These are phyloP conservation scores for Alviniconcha strummeri DNA, from an alignment of 2,888 invertebrate species.

Conservation along the genomic window DNA sequence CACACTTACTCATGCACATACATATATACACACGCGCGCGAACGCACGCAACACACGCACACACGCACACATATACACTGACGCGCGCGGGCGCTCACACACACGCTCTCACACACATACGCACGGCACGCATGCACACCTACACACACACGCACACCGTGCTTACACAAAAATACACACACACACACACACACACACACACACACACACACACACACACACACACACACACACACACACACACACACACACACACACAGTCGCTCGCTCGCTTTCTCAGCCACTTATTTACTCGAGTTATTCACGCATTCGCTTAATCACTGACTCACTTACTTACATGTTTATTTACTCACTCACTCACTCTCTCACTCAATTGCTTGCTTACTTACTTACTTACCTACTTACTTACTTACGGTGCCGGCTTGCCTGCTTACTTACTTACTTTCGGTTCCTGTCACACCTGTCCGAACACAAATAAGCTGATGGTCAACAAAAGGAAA, in stretches of 20 bases:
- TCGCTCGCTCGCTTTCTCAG: background rate
- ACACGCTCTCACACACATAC: background rate
- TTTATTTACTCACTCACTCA: too few species aligned
- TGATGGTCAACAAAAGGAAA: too few species aligned
- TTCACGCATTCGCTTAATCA: background rate
- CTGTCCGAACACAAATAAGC: too few species aligned
- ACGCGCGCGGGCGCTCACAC: background rate
- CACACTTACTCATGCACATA: background rate
- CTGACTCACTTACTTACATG: too few species aligned
- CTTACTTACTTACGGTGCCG: too few species aligned
- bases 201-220: constrained; percentile 12
- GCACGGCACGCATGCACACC: background rate
- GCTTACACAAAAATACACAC: background rate
- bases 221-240: constrained; percentile 3
- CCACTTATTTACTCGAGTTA: background rate
- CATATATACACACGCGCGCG: background rate
- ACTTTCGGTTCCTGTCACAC: too few species aligned
- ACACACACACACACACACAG: background rate
- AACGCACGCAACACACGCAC: background rate
- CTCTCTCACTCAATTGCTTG: too few species aligned
- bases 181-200: background rate
- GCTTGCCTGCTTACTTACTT: too few species aligned
- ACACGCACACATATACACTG: background rate
- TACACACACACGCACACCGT: background rate
- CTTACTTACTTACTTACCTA: too few species aligned